Base-by-base conservation (phyloP, 2,888 invertebrate genomes). In the Gnatocerus cornutus region DNA sequence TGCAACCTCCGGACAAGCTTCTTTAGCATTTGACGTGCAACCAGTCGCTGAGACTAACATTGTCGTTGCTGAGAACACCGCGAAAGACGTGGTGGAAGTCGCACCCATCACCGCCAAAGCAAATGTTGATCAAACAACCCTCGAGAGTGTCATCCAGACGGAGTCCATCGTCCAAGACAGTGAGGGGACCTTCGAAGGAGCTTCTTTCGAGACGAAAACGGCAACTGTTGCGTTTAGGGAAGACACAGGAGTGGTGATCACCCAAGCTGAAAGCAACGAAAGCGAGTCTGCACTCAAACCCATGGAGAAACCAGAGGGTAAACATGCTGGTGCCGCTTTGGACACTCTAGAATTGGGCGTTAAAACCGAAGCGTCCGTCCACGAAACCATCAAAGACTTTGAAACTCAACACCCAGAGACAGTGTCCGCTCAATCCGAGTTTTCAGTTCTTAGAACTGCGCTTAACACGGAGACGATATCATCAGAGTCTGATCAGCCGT, bases 201-300 rank as follows among this genome's bases (percentile, higher is more conserved):
- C 82, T 59, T 78, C 80, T 68, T 76, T 85, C 7, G 82, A 84
- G 58, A 75, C 77, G 0, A 85, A 84, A 72, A 82, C 82, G 65
- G 86, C 87, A n/a, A 82, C 83, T 52, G 68, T 87, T 12, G 79
- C 80, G 7, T 80, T 87, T 63, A 84, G 83, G 63, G 85, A 85
- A 75, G 85, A 84, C 12, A 82, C 83, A 71, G 82, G 85, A 16
- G 76, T 86, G n/a, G 81, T 82, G 0, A 78, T 89, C 0, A 88
- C 84, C 30, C 88, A 89, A 84, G 81, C 87, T 29, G 84, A 86
- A 68, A 79, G 83, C 46, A 86, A 86, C 75, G 89, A 89, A 78
- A 83, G 79, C 62, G 87, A 87, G 78, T 79, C 82, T 43, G 68
- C 76, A 0, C 81, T 87, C 10, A 76, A 81, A 68, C 80, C 79